Evolutionary conservation across 92 coral and sea anemone genomes (phyloP).

Genomic region (Chrysogorgia sp.): DNA sequence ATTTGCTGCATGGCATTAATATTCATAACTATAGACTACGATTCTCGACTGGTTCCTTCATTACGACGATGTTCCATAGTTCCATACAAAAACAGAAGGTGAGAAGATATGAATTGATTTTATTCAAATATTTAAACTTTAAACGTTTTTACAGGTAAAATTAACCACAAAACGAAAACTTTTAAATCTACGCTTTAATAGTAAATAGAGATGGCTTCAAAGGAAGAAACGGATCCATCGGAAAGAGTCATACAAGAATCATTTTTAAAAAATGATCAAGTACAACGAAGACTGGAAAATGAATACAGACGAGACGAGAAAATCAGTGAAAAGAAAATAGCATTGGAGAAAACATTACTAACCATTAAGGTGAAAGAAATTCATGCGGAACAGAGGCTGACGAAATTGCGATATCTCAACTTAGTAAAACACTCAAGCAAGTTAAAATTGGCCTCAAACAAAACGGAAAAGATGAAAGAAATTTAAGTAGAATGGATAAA

Average conservation of each 20-base stretch:
- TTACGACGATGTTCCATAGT: no score
- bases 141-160: no score
- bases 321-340: slow-evolving; percentile 5
- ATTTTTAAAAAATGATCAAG: slow-evolving; percentile 3
- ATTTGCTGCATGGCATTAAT: no score
- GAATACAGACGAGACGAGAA: slow-evolving; percentile 9
- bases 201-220: not conserved
- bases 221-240: not conserved
- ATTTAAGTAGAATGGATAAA: no score
- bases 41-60: no score
- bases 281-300: slow-evolving; percentile 9
- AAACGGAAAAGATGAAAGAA: not conserved
- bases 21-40: no score
- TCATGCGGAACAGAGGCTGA: slow-evolving; percentile 18
- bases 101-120: no score
- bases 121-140: no score
- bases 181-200: not conserved
- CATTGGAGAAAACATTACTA: slow-evolving; percentile 1
- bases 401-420: slow-evolving; percentile 15
- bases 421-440: slow-evolving; percentile 4
- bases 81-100: no score
- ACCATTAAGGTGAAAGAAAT: slow-evolving; percentile 15
- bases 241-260: not conserved
- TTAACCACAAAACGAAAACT: not conserved
- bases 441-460: not conserved